Evolutionary conservation across 2,797 vertebrate species (phyloP), one percentile per base, ranked within the genome.

Genomic region (Bovichtus diacanthus): DNA sequence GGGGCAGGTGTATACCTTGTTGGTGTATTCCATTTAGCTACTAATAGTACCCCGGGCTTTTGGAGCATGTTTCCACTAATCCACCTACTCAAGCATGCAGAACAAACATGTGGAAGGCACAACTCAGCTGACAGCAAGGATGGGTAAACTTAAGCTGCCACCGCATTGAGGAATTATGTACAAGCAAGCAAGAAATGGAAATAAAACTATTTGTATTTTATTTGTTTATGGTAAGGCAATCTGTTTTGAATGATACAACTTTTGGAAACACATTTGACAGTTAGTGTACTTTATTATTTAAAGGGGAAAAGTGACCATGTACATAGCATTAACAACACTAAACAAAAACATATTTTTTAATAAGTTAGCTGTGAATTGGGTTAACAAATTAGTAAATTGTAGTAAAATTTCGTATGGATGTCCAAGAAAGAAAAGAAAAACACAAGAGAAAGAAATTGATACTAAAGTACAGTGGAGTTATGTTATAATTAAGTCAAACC

Each of bases 281-380:
- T 93, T 87, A 85, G 82, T 90, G 87, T 89, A 87, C 93, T 95
- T 95, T 95, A 94, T 94, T 94, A 83, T 90, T 67, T 66, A 85
- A 85, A 82, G 70, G 47, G 15, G 31, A n/a, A 47, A 83, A 77
- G 15, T 76, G 70, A 77, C 77, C 81, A 91, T 80, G 69, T 88
- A 93, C 78, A 93, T 65, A 87, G 87, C 75, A 90, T 77, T 70
- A 78, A 71, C 51, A 89, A 46, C 46, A 73, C 71, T 81, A 69
- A 79, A 80, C 56, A 80, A 80, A 71, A 60, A 73, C 58, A 80
- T 23, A 21, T 25, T 27, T 44, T 51, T 34, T 31, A 10, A n/a
- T 31, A 10, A n/a, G 46, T 81, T 76, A 43, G 11, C 39, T 55
- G 46, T 61, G 50, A 60, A 31, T 43, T 3, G 2, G 18, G 21